These are phyloP conservation scores for Oreochromis aureus DNA, from an alignment of 2,113 vertebrate species.

Conservation along the genomic window DNA sequence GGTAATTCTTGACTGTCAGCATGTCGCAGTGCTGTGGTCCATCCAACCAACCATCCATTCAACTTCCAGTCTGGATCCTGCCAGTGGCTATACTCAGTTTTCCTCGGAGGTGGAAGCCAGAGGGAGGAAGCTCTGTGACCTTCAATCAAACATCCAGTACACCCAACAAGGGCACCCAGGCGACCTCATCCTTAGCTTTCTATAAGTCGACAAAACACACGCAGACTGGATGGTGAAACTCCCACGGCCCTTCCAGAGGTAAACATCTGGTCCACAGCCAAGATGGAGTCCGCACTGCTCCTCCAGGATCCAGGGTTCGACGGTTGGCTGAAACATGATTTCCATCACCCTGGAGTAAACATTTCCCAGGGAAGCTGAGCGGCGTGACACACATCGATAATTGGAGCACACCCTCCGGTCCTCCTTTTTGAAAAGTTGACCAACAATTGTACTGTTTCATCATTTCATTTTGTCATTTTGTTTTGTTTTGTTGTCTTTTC, in stretches of 20 bases:
- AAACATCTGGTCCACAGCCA: background rate
- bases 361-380: background rate
- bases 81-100: too few relatives aligned
- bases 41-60: rapidly evolving
- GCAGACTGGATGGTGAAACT: background rate
- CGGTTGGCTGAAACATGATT: background rate
- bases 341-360: background rate
- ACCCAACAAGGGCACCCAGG: background rate
- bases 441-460: rapidly evolving
- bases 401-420: background rate
- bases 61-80: rapidly evolving
- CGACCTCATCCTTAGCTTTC: background rate
- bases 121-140: too few relatives aligned
- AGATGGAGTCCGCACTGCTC: background rate
- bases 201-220: background rate
- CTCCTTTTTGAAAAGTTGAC: rapidly evolving
- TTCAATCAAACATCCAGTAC: rapidly evolving
- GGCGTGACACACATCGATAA: background rate
- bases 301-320: background rate
- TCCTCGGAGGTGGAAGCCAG: too few relatives aligned
- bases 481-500: background rate
- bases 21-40: rapidly evolving
- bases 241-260: background rate
- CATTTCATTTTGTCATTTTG: background rate
- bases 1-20: background rate